Evolutionary conservation across 2,113 vertebrate genomes (phyloP).

Genomic region (Ictalurus furcatus): DNA sequence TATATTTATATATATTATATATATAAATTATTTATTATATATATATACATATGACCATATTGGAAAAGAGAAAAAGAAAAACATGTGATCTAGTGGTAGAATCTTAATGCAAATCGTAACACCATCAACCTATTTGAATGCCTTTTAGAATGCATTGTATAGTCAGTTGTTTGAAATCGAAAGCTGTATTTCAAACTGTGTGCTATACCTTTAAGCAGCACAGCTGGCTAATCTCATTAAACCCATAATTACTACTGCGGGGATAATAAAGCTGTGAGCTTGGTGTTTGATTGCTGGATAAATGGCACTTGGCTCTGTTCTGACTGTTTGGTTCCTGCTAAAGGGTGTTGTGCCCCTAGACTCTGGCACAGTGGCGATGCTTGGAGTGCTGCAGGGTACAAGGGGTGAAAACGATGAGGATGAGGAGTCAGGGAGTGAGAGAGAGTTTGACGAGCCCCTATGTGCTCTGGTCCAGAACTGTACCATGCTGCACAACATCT

Average conservation of each 20-base stretch:
- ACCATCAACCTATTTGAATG: not conserved
- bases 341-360: constrained; percentile 64
- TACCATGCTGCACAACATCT: constrained; percentile 74
- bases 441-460: constrained; percentile 68
- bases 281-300: not conserved
- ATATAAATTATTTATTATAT: too few relatives aligned
- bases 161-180: not conserved
- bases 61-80: not conserved
- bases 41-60: not conserved
- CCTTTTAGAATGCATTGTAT: not conserved
- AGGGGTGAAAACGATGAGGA: constrained; percentile 66
- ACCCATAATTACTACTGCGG: not conserved
- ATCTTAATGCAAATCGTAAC: not conserved
- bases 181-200: not conserved
- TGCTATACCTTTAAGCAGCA: not conserved
- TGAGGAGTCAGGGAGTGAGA: constrained; percentile 62
- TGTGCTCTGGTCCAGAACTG: constrained; percentile 76
- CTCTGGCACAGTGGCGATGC: constrained; percentile 54
- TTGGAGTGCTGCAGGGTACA: constrained; percentile 54
- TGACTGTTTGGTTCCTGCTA: constrained; percentile 56
- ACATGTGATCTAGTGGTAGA: not conserved
- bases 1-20: too few relatives aligned
- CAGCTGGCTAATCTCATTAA: constrained; percentile 12
- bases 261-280: constrained; percentile 14
- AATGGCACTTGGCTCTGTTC: not conserved